Conservation (phyloP, 2,113 vertebrate genomes). For the Cnemophilus loriae region DNA sequence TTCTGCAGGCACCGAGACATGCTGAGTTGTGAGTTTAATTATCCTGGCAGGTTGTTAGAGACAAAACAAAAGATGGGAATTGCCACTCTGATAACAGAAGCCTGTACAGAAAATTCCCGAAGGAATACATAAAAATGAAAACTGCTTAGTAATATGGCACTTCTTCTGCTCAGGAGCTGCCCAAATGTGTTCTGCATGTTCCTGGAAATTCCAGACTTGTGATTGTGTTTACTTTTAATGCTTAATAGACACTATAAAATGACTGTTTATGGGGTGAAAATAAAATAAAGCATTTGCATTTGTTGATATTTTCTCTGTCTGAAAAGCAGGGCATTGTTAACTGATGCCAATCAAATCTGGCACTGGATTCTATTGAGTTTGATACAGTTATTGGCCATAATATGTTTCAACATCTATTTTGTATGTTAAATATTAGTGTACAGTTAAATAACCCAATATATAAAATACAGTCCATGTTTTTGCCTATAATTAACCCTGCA, state of each 20-base stretch:
- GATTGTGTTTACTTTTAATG: not conserved
- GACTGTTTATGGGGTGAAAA: not conserved
- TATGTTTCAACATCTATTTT: not conserved
- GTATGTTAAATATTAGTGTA: not conserved
- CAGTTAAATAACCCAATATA: not conserved
- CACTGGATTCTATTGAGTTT: not conserved
- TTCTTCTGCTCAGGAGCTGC: not conserved
- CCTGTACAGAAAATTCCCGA: not conserved
- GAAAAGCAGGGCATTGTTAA: not conserved
- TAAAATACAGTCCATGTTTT: not conserved
- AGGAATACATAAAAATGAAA: constrained; percentile 8
- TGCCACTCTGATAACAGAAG: not conserved
- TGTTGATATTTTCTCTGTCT: not conserved
- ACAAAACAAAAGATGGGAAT: constrained; percentile 34
- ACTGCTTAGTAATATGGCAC: not conserved
- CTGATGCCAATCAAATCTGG: not conserved
- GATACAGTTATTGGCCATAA: not conserved
- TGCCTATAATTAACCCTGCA: not conserved
- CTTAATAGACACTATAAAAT: not conserved
- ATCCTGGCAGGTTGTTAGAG: constrained; percentile 41
- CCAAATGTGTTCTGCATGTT: not conserved
- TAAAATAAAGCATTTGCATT: not conserved
- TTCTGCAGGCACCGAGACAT: constrained; percentile 5
- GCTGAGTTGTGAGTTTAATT: constrained; percentile 31
- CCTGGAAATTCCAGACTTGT: not conserved